Conservation (phyloP, 1,140 invertebrate genomes). For the Lineus longissimus region DNA sequence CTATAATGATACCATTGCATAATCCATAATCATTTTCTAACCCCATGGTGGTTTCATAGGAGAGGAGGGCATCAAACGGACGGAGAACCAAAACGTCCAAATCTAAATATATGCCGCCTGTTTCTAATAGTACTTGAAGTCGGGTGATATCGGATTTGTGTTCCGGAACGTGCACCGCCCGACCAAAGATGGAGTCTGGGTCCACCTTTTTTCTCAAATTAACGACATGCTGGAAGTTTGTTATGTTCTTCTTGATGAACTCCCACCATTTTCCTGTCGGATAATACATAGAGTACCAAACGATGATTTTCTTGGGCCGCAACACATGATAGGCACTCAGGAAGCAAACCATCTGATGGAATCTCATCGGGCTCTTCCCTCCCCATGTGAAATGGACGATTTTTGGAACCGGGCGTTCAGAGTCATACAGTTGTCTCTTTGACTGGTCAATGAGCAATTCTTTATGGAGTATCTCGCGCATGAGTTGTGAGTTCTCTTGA, state of each 20-base stretch:
- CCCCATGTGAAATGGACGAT: slow-evolving; percentile 13
- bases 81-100: background rate
- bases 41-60: slow-evolving; percentile 1
- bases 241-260: background rate
- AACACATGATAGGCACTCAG: background rate
- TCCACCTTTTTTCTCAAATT: background rate
- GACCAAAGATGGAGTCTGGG: background rate
- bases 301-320: slow-evolving; percentile 1
- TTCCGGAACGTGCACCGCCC: background rate
- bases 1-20: slow-evolving; percentile 15
- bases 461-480: too few relatives aligned
- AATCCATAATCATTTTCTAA: background rate
- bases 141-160: background rate
- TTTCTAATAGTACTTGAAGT: background rate
- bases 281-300: slow-evolving; percentile 10
- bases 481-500: too few relatives aligned
- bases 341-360: slow-evolving; percentile 9
- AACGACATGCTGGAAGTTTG: background rate
- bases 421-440: too few relatives aligned
- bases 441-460: too few relatives aligned
- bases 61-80: background rate
- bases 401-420: background rate
- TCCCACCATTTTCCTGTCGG: background rate
- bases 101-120: background rate
- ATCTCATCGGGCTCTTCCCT: background rate